Evolutionary conservation across 1,140 invertebrate species (phyloP).

Genomic region (Drosophila malerkotliana): DNA sequence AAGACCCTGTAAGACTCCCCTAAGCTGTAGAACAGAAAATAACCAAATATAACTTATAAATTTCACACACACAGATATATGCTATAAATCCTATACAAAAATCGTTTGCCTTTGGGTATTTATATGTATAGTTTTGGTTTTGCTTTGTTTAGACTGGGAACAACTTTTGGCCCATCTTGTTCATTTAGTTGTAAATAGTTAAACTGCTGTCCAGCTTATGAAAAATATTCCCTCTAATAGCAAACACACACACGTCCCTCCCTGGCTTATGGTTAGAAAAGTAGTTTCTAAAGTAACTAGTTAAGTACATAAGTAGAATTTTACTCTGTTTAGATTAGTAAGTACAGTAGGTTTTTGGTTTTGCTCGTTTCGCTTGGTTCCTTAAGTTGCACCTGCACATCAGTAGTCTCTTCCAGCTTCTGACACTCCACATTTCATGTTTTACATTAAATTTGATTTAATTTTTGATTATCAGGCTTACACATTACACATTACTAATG

Average conservation of each 20-base stretch:
- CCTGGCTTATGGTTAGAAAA: constrained; percentile 53
- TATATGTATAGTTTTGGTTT: background rate
- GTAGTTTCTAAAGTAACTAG: constrained; percentile 47
- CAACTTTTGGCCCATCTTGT: constrained; percentile 8
- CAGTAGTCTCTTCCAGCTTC: constrained; percentile 19
- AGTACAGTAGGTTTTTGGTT: constrained; percentile 33
- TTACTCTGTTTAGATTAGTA: constrained; percentile 34
- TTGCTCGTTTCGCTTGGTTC: constrained; percentile 67
- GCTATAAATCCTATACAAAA: constrained; percentile 61
- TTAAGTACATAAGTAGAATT: constrained; percentile 47
- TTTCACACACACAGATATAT: constrained; percentile 30
- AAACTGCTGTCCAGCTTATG: constrained; percentile 46
- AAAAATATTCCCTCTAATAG: constrained; percentile 44
- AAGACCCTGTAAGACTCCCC: constrained; percentile 55
- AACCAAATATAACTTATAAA: constrained; percentile 25
- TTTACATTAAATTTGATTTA: constrained; percentile 83
- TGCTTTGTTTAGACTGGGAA: constrained; percentile 16
- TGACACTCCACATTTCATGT: constrained; percentile 30
- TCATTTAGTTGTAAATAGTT: constrained; percentile 50
- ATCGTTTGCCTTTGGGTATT: constrained; percentile 24
- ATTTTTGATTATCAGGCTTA: constrained; percentile 83
- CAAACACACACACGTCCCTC: constrained; percentile 6
- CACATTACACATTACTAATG: constrained; percentile 31
- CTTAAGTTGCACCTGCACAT: constrained; percentile 53
- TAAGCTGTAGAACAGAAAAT: constrained; percentile 23